phyloP scores from a whole-genome alignment of 2,888 invertebrate genomes.

The Erebia aethiops region DNA sequence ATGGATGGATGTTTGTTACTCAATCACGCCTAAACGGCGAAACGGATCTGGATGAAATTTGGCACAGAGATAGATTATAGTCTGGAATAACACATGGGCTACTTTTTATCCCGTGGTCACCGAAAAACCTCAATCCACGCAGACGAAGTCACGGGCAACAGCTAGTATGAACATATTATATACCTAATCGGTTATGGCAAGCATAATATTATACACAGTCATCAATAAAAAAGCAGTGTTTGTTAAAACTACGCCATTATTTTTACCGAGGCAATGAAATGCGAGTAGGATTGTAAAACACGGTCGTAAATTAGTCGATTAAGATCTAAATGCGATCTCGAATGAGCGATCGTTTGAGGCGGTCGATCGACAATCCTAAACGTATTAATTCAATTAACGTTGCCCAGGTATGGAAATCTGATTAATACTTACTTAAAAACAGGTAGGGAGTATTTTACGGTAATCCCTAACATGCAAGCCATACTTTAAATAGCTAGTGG shows the following conservation, averaged over 20 bases:
- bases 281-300: conserved; percentile 11
- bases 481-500: too few relatives aligned
- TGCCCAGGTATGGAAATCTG: not conserved
- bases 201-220: not conserved
- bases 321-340: conserved; percentile 12
- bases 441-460: too few relatives aligned
- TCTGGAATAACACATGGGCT: too few relatives aligned
- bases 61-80: too few relatives aligned
- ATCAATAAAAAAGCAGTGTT: not conserved
- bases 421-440: too few relatives aligned
- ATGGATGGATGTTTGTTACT: too few relatives aligned
- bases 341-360: conserved; percentile 1
- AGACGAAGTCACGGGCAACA: too few relatives aligned
- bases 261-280: not conserved
- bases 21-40: too few relatives aligned
- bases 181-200: not conserved
- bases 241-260: not conserved
- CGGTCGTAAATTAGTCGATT: conserved; percentile 15
- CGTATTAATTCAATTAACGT: conserved; percentile 12
- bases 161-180: not conserved
- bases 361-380: conserved; percentile 19
- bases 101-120: too few relatives aligned
- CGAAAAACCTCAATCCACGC: too few relatives aligned
- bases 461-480: too few relatives aligned
- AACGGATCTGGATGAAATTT: too few relatives aligned